phyloP scores from a whole-genome alignment of 2,888 invertebrate species.

The Drosophila imparisetae region DNA sequence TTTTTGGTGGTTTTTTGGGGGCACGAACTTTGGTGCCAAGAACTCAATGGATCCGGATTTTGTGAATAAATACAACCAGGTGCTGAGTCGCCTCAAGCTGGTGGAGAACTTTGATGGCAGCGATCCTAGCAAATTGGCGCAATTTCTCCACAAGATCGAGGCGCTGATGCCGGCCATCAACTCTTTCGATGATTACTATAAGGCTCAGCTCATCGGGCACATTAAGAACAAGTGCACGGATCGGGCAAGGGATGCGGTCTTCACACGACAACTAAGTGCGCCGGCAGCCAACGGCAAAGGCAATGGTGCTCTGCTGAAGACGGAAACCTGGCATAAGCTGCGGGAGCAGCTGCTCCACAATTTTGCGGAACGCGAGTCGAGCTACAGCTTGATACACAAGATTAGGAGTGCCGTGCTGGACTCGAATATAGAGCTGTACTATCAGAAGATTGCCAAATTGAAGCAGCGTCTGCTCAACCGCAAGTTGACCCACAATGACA shows the following conservation, averaged over 20 bases:
- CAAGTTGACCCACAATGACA: slow-evolving; percentile 72
- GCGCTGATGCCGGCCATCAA: slow-evolving; percentile 64
- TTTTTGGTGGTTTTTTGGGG: background rate
- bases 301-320: slow-evolving; percentile 30
- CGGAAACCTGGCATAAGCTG: slow-evolving; percentile 66
- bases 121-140: slow-evolving; percentile 67
- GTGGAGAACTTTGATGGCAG: slow-evolving; percentile 71
- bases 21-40: background rate
- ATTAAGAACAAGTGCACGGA: slow-evolving; percentile 75
- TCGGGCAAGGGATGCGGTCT: slow-evolving; percentile 71
- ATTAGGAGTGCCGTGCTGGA: slow-evolving; percentile 64
- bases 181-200: slow-evolving; percentile 69
- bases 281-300: slow-evolving; percentile 53
- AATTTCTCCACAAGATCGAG: slow-evolving; percentile 66
- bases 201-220: slow-evolving; percentile 60
- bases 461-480: slow-evolving; percentile 67
- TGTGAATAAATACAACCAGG: slow-evolving; percentile 72
- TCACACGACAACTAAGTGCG: slow-evolving; percentile 64
- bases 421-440: slow-evolving; percentile 70
- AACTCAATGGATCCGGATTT: slow-evolving; percentile 65
- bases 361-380: slow-evolving; percentile 68
- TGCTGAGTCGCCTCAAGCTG: slow-evolving; percentile 64
- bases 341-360: slow-evolving; percentile 68
- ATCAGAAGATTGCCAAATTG: slow-evolving; percentile 65
- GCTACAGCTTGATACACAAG: slow-evolving; percentile 68